phyloP scores from a whole-genome alignment of 2,113 vertebrate species.

The Eubucco bourcierii region DNA sequence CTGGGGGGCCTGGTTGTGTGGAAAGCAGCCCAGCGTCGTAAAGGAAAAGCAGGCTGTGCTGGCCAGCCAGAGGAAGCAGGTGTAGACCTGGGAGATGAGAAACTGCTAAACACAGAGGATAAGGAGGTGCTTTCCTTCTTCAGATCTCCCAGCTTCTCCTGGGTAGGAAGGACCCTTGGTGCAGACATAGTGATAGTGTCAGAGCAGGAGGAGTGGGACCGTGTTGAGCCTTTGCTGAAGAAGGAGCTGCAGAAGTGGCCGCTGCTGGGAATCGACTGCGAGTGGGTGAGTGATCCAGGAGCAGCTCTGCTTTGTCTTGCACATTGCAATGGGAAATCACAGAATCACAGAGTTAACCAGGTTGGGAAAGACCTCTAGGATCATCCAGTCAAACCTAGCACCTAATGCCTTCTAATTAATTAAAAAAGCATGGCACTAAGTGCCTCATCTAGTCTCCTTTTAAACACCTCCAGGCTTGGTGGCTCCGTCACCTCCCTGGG shows the following conservation, averaged over 20 bases:
- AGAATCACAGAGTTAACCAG: no score
- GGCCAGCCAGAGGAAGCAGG: neutral
- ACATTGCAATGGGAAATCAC: neutral
- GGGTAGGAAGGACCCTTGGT: constrained; percentile 74
- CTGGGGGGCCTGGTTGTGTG: constrained; percentile 88
- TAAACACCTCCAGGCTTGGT: no score
- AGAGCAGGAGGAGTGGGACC: constrained; percentile 83
- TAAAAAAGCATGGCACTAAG: no score
- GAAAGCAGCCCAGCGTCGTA: constrained; percentile 75
- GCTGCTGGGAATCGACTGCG: constrained; percentile 95
- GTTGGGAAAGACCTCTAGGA: no score
- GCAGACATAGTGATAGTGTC: constrained; percentile 83
- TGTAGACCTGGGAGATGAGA: constrained; percentile 35
- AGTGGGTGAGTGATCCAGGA: constrained; percentile 89
- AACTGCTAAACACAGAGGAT: constrained; percentile 31
- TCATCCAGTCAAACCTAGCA: no score
- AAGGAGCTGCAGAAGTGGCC: constrained; percentile 83
- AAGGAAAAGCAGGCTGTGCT: neutral
- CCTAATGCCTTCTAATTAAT: no score
- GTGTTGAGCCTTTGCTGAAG: constrained; percentile 81
- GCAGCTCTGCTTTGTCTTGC: neutral
- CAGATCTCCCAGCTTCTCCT: constrained; percentile 38
- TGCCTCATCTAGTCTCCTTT: no score
- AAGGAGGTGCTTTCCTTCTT: constrained; percentile 26
- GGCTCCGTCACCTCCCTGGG: no score